Conservation (phyloP, 2,113 vertebrate genomes). For the Pygoscelis adeliae region DNA sequence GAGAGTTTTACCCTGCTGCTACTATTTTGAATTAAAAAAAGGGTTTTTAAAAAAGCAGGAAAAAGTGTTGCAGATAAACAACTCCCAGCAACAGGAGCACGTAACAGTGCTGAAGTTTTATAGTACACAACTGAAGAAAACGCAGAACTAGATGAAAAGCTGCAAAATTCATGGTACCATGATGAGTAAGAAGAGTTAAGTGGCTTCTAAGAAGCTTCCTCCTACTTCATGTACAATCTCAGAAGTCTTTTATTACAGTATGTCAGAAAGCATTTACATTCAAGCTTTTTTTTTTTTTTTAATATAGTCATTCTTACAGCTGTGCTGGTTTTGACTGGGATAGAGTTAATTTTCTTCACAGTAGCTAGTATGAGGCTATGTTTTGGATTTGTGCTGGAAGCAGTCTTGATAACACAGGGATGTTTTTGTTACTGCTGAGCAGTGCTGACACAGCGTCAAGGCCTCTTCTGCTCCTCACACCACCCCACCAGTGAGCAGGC, state of each 20-base stretch:
- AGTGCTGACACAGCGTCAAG: neutral
- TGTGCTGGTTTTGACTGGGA: neutral
- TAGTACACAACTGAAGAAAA: neutral
- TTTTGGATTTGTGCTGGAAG: neutral
- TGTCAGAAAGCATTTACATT: neutral
- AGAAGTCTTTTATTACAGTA: neutral
- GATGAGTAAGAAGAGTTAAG: neutral
- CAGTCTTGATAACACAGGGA: neutral
- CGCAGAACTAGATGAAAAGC: neutral
- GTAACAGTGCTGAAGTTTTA: neutral
- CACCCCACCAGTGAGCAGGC: neutral
- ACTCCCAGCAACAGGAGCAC: neutral
- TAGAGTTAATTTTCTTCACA: neutral
- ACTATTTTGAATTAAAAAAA: neutral
- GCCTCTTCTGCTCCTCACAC: neutral
- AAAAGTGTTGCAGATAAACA: neutral
- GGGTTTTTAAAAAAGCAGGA: neutral
- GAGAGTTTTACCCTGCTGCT: neutral
- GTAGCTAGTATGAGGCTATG: neutral
- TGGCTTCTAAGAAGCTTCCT: neutral
- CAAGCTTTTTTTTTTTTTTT: neutral
- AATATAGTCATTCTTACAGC: neutral
- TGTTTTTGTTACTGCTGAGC: neutral
- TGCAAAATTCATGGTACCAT: neutral
- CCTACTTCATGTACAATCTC: neutral